Evolutionary conservation across 2,888 invertebrate genomes (phyloP).

Genomic region (Zelleria hepariella): DNA sequence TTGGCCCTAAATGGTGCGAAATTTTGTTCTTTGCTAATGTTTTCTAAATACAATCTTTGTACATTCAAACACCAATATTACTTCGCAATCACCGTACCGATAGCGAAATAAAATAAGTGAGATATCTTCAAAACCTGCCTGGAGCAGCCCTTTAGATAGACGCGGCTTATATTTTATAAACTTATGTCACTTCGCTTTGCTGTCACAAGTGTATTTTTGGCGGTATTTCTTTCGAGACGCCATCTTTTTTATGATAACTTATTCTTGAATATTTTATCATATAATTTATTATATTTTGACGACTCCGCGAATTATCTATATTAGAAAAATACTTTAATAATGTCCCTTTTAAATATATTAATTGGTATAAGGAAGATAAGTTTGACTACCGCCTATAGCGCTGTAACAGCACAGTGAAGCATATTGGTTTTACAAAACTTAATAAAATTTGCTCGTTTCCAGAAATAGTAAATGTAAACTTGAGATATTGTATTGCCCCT

Average conservation of each 20-base stretch:
- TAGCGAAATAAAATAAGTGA: background rate
- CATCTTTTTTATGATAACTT: background rate
- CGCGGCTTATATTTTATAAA: constrained; percentile 7
- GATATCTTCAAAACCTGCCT: constrained; percentile 16
- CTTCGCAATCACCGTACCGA: constrained; percentile 1
- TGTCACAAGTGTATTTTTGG: background rate
- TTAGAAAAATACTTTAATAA: too few relatives aligned
- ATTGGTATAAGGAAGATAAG: background rate
- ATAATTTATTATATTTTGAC: background rate
- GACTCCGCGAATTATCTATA: too few relatives aligned
- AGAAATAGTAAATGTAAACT: background rate
- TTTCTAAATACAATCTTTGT: background rate
- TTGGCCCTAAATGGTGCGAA: background rate
- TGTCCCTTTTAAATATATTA: too few relatives aligned
- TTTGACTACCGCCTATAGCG: background rate
- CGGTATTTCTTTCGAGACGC: background rate
- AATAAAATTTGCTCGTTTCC: background rate
- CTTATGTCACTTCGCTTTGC: background rate
- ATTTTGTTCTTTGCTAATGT: background rate
- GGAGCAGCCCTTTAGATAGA: constrained; percentile 26
- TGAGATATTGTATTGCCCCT: background rate
- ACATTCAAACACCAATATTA: background rate
- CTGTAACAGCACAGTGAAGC: background rate
- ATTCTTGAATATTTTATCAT: too few relatives aligned
- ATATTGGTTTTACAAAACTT: background rate